A percentile compares a stretch with the other conserved stretches of the same genome.
Evolutionary conservation across 2,113 vertebrate species (phyloP).

Genomic region (Calypte anna): DNA sequence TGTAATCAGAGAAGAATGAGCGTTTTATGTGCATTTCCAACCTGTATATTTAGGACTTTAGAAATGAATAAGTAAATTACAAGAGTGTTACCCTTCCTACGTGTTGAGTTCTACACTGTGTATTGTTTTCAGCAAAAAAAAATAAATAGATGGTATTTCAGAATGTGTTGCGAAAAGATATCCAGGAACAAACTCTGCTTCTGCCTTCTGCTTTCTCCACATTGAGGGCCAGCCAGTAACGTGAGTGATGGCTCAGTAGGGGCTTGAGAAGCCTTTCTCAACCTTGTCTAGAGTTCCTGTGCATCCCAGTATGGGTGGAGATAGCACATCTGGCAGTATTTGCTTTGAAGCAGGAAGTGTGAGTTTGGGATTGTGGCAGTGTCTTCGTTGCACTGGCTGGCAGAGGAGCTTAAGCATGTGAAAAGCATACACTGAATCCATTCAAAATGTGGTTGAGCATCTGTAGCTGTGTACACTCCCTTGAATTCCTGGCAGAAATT

Average conservation of each 20-base stretch:
- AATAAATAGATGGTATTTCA: background rate
- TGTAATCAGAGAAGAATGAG: background rate
- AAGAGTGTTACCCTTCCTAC: background rate
- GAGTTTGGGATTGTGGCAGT: background rate
- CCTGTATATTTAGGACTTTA: background rate
- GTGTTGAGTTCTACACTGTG: background rate
- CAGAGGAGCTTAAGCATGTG: conserved; percentile 13
- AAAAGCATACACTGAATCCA: conserved; percentile 26
- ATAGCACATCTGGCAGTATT: conserved; percentile 48
- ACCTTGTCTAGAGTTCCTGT: background rate
- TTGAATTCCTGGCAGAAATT: conserved; percentile 61
- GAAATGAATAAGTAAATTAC: background rate
- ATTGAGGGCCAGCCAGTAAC: background rate
- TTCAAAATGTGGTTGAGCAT: conserved; percentile 51
- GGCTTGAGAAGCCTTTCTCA: conserved; percentile 3
- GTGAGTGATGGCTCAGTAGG: conserved; percentile 28
- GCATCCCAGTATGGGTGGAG: background rate
- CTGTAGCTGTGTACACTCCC: conserved; percentile 18
- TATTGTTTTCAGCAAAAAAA: background rate
- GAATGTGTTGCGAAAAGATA: background rate
- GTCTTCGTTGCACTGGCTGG: background rate
- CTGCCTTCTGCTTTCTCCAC: background rate
- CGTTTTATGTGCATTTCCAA: background rate
- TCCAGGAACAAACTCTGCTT: background rate
- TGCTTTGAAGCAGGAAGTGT: conserved; percentile 21